These are phyloP conservation scores for Pyxicephalus adspersus DNA, from an alignment of 2,113 vertebrate species.

Conservation along the genomic window DNA sequence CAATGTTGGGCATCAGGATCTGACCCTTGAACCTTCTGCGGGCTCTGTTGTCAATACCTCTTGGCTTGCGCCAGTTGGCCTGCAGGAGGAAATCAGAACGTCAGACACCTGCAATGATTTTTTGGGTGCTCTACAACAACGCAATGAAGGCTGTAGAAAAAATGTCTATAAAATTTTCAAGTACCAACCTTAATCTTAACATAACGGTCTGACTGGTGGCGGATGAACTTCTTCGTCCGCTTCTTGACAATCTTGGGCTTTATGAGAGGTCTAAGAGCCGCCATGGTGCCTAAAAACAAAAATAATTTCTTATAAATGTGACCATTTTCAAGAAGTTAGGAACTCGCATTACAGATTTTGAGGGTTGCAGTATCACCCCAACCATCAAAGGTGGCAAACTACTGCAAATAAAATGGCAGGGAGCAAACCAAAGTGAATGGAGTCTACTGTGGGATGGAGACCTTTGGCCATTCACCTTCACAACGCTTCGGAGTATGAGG, in stretches of 20 bases:
- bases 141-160: too few species aligned
- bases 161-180: neutral
- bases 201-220: conserved; percentile 97
- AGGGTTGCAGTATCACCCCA: neutral
- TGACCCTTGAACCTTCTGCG: conserved; percentile 96
- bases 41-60: conserved; percentile 96
- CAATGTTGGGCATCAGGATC: conserved; percentile 98
- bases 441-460: neutral
- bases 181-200: conserved; percentile 89
- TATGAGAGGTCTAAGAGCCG: conserved; percentile 88
- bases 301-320: neutral
- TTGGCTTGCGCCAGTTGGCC: conserved; percentile 96
- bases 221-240: conserved; percentile 96
- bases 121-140: too few species aligned
- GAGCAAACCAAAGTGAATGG: neutral
- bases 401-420: neutral
- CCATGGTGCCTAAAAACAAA: conserved; percentile 78
- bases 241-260: conserved; percentile 96
- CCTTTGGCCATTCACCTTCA: neutral
- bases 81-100: neutral
- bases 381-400: too few species aligned
- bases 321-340: neutral
- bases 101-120: too few species aligned
- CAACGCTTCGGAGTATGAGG: too few species aligned
- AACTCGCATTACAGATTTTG: neutral